These are phyloP conservation scores for Sympetrum striolatum DNA, from an alignment of 2,888 invertebrate genomes.

Conservation along the genomic window DNA sequence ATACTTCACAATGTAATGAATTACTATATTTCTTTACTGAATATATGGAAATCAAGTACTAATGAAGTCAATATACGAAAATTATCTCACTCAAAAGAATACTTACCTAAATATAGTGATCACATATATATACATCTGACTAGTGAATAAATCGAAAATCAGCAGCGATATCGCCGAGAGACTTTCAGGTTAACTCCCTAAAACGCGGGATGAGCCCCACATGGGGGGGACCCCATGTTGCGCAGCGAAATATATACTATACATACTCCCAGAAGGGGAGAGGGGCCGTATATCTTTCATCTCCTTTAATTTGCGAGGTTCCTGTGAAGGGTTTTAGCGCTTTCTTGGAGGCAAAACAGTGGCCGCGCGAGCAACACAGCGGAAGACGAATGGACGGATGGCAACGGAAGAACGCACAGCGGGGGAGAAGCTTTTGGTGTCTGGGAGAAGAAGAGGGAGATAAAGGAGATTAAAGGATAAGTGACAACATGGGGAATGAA, in stretches of 20 bases:
- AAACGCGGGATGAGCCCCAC: not conserved
- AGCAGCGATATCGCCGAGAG: not conserved
- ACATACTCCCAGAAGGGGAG: not conserved
- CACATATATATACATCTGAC: no score
- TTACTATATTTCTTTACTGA: no score
- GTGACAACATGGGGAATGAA: slow-evolving; percentile 27
- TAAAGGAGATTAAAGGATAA: slow-evolving; percentile 28
- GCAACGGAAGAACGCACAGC: not conserved
- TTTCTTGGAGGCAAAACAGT: not conserved
- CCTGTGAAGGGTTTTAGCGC: not conserved
- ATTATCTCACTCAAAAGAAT: no score
- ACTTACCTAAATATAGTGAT: no score
- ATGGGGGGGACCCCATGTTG: not conserved
- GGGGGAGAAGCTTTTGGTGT: not conserved
- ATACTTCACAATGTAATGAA: no score
- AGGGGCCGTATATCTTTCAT: not conserved
- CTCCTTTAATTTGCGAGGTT: slow-evolving; percentile 7
- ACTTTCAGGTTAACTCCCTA: not conserved
- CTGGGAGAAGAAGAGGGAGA: not conserved
- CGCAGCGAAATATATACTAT: not conserved
- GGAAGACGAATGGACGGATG: not conserved
- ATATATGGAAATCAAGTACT: no score
- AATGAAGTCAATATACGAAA: no score
- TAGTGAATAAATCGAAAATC: no score
- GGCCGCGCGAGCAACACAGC: not conserved